Evolutionary conservation across 64 coral and sea anemone genomes (phyloP).

Genomic region (Montipora efflorescens): DNA sequence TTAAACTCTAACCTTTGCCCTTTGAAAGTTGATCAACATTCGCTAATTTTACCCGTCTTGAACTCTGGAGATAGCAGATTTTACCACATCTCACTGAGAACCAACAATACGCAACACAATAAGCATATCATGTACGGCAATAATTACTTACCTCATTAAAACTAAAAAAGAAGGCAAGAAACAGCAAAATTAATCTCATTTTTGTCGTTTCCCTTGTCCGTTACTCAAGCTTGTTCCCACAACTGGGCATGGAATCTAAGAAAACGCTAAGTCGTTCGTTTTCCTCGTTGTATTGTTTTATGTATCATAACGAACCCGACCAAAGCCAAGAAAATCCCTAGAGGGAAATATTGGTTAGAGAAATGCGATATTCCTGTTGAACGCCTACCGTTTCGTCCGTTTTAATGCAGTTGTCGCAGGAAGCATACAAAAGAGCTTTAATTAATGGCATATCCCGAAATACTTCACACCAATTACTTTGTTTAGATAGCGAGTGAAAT

Average conservation of each 20-base stretch:
- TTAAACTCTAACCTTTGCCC: too few relatives aligned
- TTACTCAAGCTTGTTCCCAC: background rate
- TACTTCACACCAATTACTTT: background rate
- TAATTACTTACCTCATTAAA: background rate
- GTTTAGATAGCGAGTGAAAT: constrained; percentile 17
- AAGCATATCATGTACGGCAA: background rate
- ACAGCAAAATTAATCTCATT: background rate
- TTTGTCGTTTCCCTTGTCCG: background rate
- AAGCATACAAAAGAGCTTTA: background rate
- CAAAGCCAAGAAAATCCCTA: constrained; percentile 27
- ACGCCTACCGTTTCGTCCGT: background rate
- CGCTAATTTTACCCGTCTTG: too few relatives aligned
- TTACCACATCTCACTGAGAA: too few relatives aligned
- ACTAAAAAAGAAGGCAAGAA: background rate
- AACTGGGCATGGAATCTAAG: background rate
- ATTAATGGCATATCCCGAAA: background rate
- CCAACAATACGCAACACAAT: background rate
- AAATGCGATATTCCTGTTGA: background rate
- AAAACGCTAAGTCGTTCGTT: background rate
- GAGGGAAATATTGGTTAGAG: background rate
- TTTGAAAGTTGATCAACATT: too few relatives aligned
- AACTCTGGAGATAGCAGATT: too few relatives aligned
- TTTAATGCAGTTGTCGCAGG: background rate
- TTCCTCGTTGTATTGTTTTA: background rate
- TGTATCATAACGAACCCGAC: background rate